Percentiles rank a stretch among this genome's conserved stretches.
Conservation (phyloP, 2,888 invertebrate genomes). For the Lasius fuliginosus region DNA sequence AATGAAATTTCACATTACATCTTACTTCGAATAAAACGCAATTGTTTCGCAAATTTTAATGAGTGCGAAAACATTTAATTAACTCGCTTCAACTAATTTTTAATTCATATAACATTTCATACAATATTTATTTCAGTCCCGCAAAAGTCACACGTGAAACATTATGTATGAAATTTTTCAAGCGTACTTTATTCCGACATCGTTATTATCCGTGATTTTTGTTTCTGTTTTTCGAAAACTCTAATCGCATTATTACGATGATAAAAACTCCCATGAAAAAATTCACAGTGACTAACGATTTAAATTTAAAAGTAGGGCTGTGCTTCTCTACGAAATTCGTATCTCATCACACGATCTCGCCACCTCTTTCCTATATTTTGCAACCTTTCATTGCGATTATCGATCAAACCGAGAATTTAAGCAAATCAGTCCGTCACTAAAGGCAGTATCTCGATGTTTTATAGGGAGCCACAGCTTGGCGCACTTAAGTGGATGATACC, state of each 20-base stretch:
- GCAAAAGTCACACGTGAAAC: conserved; percentile 2
- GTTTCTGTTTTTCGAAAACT: background rate
- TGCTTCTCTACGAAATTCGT: background rate
- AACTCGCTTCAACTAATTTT: conserved; percentile 7
- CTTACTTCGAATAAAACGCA: background rate
- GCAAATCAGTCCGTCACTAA: background rate
- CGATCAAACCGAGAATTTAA: background rate
- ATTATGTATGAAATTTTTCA: background rate
- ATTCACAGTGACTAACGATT: background rate
- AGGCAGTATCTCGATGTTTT: conserved; percentile 1
- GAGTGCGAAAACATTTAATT: conserved; percentile 24
- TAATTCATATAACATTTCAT: too few relatives aligned
- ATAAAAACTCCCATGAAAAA: background rate
- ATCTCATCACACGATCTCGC: background rate
- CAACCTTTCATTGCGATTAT: background rate
- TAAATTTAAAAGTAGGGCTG: background rate
- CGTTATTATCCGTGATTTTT: background rate
- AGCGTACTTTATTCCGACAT: background rate
- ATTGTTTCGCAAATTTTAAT: background rate
- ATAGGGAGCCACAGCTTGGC: background rate
- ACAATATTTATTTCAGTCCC: background rate
- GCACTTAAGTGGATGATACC: conserved; percentile 22
- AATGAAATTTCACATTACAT: background rate
- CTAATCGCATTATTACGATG: background rate
- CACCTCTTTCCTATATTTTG: background rate